Evolutionary conservation across 2,797 vertebrate species (phyloP), one percentile per base, ranked within the genome.

Genomic region (Sitta carolinensis): DNA sequence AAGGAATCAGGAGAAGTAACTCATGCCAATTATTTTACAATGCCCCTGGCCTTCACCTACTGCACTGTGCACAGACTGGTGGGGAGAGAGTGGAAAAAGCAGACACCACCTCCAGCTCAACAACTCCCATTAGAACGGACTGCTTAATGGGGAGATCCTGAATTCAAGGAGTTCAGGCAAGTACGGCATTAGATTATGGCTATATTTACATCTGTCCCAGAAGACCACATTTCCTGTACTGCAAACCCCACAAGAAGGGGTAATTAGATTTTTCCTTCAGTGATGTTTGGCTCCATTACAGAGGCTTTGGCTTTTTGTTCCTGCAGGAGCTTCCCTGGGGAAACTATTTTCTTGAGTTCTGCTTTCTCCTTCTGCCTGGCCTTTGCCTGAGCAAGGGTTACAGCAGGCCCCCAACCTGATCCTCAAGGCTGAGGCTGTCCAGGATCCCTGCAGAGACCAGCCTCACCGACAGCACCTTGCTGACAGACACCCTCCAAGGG

Each of bases 191-290:
- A 51, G 58, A 70, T 90, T 93, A 40, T n/a, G 57, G 22, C 58
- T 87, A 47, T 81, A 80, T 82, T 84, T 89, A 76, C 67, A 90
- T 86, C 58, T 66, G 7, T 84, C 92, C 74, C 86, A 82, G 29
- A 82, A 32, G 38, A 45, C 34, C n/a, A 52, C 55, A 18, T 82
- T 95, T 95, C 86, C 88, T 95, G 77, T 69, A 51, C 48, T 90
- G 70, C 59, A 73, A 88, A 70, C n/a, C 52, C 55, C 69, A 77
- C 23, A 93, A 84, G 73, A 78, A 94, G 42, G 21, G 19, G 30
- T 86, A 90, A 94, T 82, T 82, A 66, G 40, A 58, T 93, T 90
- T 81, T 93, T 79, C 36, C 38, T 87, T 87, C 76, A 81, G 84
- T 74, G 57, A 25, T 54, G 27, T 54, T 61, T 95, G 86, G 67